Evolutionary conservation across 2,888 invertebrate species (phyloP).

Genomic region (Anagyrus pseudococci): DNA sequence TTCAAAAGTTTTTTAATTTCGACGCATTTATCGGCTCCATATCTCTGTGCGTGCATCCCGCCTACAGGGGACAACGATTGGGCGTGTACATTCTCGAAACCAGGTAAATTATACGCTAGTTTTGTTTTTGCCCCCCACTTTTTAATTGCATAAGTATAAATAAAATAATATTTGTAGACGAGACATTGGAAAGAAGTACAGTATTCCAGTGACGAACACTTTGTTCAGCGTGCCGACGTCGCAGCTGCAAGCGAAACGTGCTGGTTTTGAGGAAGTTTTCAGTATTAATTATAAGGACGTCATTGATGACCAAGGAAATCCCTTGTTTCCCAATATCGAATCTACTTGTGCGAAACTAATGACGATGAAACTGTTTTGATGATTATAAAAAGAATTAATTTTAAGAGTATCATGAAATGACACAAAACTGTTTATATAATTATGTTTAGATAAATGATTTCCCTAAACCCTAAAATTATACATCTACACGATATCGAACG

Average conservation of each 20-base stretch:
- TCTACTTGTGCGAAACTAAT: slow-evolving; percentile 31
- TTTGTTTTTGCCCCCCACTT: not conserved
- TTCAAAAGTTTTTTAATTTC: slow-evolving; percentile 44
- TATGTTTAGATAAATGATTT: too few species aligned
- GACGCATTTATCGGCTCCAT: slow-evolving; percentile 52
- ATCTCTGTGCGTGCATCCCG: slow-evolving; percentile 53
- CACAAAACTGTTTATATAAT: too few species aligned
- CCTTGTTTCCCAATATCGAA: slow-evolving; percentile 27
- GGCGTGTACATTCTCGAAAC: slow-evolving; percentile 47
- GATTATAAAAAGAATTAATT: too few species aligned
- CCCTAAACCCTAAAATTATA: too few species aligned
- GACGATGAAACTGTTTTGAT: slow-evolving; percentile 38
- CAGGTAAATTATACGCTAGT: slow-evolving; percentile 42
- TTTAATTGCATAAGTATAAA: not conserved
- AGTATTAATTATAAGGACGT: slow-evolving; percentile 26
- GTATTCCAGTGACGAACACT: slow-evolving; percentile 36
- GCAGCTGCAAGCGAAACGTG: slow-evolving; percentile 36
- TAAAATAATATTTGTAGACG: slow-evolving; percentile 22
- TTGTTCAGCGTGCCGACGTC: slow-evolving; percentile 40
- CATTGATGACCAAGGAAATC: slow-evolving; percentile 33
- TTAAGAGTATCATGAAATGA: too few species aligned
- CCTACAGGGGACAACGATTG: slow-evolving; percentile 55
- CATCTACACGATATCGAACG: too few species aligned
- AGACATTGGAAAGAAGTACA: slow-evolving; percentile 37
- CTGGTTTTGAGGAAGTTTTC: slow-evolving; percentile 33